phyloP scores from a whole-genome alignment of 2,113 vertebrate species.

The Xenotilapia flavipinnis region DNA sequence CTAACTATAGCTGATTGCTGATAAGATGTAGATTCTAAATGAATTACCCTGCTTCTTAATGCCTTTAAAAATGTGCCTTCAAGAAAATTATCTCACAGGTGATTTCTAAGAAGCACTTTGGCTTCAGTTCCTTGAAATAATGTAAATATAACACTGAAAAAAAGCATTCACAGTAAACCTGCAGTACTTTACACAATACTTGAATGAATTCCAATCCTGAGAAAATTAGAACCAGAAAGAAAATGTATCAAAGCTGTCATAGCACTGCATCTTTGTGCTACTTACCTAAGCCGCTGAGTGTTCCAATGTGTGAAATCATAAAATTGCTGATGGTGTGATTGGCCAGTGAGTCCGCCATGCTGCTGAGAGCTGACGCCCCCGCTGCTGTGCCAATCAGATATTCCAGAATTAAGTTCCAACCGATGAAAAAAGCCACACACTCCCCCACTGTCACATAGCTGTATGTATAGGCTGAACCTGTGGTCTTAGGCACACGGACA shows the following conservation, averaged over 20 bases:
- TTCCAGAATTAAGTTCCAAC: constrained; percentile 97
- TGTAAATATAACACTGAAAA: background rate
- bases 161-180: background rate
- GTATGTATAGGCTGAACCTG: constrained; percentile 96
- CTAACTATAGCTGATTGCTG: background rate
- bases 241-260: background rate
- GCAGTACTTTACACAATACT: background rate
- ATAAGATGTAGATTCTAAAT: background rate
- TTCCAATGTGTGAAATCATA: constrained; percentile 86
- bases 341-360: constrained; percentile 96
- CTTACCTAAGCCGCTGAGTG: constrained; percentile 87
- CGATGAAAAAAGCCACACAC: constrained; percentile 96
- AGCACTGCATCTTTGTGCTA: background rate
- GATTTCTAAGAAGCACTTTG: background rate
- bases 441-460: constrained; percentile 97
- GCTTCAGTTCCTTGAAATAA: background rate
- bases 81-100: background rate
- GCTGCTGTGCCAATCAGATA: constrained; percentile 96
- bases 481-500: constrained; percentile 95
- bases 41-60: background rate
- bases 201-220: background rate
- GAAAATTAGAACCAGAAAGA: background rate
- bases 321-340: constrained; percentile 95
- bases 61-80: background rate
- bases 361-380: constrained; percentile 93